Evolutionary conservation across 2,113 vertebrate species (phyloP), one percentile per base, ranked within the genome.

Genomic region (Seriola rivoliana): DNA sequence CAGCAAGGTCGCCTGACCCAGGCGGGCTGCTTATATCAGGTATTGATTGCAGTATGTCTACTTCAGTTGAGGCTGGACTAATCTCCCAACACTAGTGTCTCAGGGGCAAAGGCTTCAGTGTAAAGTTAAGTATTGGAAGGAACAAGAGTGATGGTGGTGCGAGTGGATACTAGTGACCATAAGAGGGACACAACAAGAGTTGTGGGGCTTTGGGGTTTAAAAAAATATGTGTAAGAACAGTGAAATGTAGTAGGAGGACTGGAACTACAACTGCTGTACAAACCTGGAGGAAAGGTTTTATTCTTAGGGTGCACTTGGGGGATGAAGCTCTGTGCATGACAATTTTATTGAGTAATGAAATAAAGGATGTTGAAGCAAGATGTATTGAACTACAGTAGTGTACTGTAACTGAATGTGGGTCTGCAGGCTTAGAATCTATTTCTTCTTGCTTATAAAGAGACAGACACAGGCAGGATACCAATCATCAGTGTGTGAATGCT

Each of bases 41-140:
- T 94, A 95, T 94, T 91, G 94, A 95, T 95, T 87, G 78, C 80
- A 78, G 80, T 87, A 89, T 83, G 90, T 93, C 93, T 91, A 67
- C 88, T 83, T 93, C 76, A 85, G 87, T 91, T 85, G 88, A 91
- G 52, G 64, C 54, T 60, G 75, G 80, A 80, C 84, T 91, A 89
- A 93, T 94, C 89, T 90, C 67, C 76, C 63, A 86, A 80, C 80
- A 90, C 88, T 12, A 65, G 78, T 85, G 76, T 89, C 81, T 91
- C 71, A 36, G 80, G 89, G 88, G 87, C 62, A 83, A 87, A 81
- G 80, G 76, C 75, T 81, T 90, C 80, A 85, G 74, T 84, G 71
- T 80, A 89, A 91, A 90, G 76, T 85, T 87, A 94, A 89, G 85
- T 71, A 80, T 69, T 68, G 87, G 78, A 91, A 87, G 81, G 71